Evolutionary conservation across 2,888 invertebrate species (phyloP), one percentile per base, ranked within the genome.

Genomic region (Thumatha senex): DNA sequence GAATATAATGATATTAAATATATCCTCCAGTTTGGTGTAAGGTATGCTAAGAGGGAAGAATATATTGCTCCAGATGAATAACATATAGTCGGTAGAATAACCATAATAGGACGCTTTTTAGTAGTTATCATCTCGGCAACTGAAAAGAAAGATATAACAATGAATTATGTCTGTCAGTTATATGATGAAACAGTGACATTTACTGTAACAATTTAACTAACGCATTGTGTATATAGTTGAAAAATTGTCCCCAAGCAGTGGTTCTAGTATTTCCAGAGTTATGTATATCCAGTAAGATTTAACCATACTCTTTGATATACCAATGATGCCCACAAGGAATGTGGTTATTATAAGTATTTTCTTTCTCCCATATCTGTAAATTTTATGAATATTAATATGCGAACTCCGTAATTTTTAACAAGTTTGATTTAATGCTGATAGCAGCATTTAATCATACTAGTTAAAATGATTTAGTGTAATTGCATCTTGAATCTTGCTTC

Each of bases 1-100:
- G 92, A 82, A 67, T 96, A 96, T 46, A 95, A 84, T 8, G 93
- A 89, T 48, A 93, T 84, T 29, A 95, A 83, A 15, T 94, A 85
- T 51, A 86, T 76, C 70, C 94, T 92, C 96, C 96, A 96, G 64
- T 94, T 92, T 44, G 92, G 92, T 7, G 93, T 10, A 0, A 60
- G 48, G 63, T 68, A 74, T n/a, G 63, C 63, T 24, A 24, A 24
- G 18, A 24, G 18, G 2, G 18, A 4, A 24, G 18, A 24, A 24
- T 24, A 24, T 24, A 24, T 24, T 2, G 18, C 2, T 2, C 18
- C 70, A 2, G 49, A 0, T 3, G 49, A 24, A 1, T 43, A 24
- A 8, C 46, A 53, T 8, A 65, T 7, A 15, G 54, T 41, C 14
- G 70, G 47, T 13, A 59, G 38, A 10, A 61, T 47, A 14, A 66